A percentile compares a stretch with the other conserved stretches of the same genome.
Conservation (phyloP, 2,113 vertebrate genomes). For the Gracilinanus agilis region DNA sequence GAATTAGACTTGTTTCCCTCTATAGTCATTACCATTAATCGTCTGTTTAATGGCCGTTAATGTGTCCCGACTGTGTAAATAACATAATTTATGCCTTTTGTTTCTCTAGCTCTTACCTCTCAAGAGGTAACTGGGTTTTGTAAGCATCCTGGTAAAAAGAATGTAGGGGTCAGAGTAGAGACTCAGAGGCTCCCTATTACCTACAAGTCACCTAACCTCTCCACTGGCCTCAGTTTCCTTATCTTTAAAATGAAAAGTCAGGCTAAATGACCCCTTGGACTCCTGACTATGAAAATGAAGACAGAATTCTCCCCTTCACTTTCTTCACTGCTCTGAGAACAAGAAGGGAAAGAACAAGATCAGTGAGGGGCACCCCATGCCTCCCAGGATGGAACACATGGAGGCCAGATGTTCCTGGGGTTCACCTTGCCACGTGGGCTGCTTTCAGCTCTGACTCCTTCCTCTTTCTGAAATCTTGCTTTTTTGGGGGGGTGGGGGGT, state of each 20-base stretch:
- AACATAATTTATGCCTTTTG: neutral
- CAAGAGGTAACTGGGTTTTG: neutral
- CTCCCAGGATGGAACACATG: neutral
- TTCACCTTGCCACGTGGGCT: neutral
- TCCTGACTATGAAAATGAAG: neutral
- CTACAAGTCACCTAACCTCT: neutral
- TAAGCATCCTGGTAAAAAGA: neutral
- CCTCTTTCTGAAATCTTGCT: neutral
- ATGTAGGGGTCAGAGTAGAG: neutral
- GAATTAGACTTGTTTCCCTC: neutral
- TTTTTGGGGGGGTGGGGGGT: no score
- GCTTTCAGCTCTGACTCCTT: neutral
- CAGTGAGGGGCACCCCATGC: neutral
- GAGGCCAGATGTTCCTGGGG: neutral
- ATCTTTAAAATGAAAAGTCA: neutral
- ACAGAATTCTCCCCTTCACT: neutral
- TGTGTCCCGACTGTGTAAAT: neutral
- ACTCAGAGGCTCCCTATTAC: neutral
- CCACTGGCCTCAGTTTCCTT: neutral
- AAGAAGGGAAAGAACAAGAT: neutral
- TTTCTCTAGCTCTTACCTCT: neutral
- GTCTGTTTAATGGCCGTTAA: neutral
- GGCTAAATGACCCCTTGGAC: neutral
- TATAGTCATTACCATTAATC: neutral
- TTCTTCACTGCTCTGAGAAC: neutral